Conservation (phyloP, 2,113 vertebrate genomes). For the Heliornis fulica region DNA sequence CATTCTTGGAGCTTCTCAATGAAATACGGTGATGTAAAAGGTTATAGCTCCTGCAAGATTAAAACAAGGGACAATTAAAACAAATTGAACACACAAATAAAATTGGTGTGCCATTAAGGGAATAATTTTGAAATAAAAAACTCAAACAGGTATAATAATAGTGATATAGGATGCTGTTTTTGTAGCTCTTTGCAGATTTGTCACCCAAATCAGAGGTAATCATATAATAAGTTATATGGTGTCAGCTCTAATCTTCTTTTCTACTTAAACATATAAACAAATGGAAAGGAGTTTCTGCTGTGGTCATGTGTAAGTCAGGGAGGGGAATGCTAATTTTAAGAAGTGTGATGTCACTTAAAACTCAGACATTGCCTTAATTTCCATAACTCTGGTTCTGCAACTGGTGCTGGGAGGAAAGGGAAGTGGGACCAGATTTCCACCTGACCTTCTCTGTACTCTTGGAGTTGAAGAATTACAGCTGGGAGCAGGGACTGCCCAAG, state of each 20-base stretch:
- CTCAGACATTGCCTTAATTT: neutral
- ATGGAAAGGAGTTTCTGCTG: neutral
- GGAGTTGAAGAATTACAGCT: neutral
- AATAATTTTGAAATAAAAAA: neutral
- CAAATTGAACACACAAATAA: constrained; percentile 28
- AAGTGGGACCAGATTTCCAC: neutral
- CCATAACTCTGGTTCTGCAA: neutral
- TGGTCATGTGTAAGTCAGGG: fast-evolving
- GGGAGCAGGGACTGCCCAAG: neutral
- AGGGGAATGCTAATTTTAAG: neutral
- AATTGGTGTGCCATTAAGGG: neutral
- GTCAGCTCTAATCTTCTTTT: neutral
- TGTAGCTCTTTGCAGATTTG: neutral
- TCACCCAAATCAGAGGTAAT: neutral
- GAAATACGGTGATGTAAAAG: constrained; percentile 17
- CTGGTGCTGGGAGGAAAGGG: fast-evolving
- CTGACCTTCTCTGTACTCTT: neutral
- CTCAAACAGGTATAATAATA: neutral
- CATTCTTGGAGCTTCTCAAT: neutral
- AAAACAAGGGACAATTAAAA: neutral
- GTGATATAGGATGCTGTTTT: neutral
- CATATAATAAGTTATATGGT: neutral
- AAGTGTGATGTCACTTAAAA: neutral
- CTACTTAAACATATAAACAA: neutral
- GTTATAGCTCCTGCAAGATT: neutral